Percentiles rank a stretch among this genome's conserved stretches.
These are phyloP conservation scores for Agriopis aurantiaria DNA, from an alignment of 2,888 invertebrate species.

Conservation along the genomic window DNA sequence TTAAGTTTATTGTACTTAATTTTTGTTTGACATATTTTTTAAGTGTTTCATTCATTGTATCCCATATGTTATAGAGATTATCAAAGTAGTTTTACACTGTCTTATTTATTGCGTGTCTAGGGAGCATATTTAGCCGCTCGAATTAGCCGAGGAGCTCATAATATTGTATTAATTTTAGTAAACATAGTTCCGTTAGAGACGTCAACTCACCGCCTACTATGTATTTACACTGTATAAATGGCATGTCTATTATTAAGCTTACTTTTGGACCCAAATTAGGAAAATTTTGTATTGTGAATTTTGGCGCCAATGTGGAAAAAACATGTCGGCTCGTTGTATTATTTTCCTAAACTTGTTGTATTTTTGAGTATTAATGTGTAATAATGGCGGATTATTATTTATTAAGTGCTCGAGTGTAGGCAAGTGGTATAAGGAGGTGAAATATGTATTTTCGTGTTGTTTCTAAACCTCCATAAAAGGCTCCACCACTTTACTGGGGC, in stretches of 20 bases:
- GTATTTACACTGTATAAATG: constrained; percentile 42
- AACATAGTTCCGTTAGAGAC: constrained; percentile 67
- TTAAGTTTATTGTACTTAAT: constrained; percentile 34
- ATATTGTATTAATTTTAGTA: constrained; percentile 5
- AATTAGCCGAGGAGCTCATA: no score
- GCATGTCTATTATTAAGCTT: constrained; percentile 13
- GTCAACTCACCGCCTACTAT: constrained; percentile 71
- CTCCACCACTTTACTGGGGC: no score
- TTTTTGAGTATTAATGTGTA: no score
- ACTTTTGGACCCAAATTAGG: neutral
- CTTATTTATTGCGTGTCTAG: neutral
- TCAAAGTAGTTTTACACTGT: neutral
- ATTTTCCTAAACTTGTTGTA: no score
- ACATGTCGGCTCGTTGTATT: no score
- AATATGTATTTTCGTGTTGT: no score
- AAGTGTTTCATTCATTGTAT: neutral
- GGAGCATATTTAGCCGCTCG: neutral
- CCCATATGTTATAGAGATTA: no score
- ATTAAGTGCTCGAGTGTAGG: no score
- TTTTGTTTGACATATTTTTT: constrained; percentile 19
- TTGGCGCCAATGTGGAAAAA: no score
- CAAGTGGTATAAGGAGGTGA: no score
- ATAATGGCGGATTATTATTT: no score
- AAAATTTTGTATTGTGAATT: neutral
- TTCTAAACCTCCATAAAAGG: no score